Evolutionary conservation across 2,797 vertebrate species (phyloP).

Genomic region (Melanotaenia boesemani): DNA sequence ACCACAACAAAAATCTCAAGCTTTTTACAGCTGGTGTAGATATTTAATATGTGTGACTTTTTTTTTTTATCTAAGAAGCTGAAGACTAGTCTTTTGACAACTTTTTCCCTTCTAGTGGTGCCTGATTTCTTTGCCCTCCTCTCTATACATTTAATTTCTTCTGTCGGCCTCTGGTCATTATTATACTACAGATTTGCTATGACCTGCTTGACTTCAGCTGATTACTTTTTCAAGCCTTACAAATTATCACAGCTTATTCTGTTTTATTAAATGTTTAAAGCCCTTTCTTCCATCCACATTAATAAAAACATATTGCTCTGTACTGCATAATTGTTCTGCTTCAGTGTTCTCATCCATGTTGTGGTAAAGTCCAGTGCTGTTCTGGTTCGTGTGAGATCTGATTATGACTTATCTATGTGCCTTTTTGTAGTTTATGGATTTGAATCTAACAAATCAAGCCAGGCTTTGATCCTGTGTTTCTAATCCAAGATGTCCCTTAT

Average conservation of each 20-base stretch:
- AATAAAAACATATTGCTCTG: neutral
- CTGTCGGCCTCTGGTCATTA: conserved; percentile 43
- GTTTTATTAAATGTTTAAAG: conserved; percentile 19
- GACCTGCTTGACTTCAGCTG: conserved; percentile 29
- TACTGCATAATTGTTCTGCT: conserved; percentile 5
- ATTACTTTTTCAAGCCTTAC: conserved; percentile 31
- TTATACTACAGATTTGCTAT: conserved; percentile 32
- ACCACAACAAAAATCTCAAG: neutral
- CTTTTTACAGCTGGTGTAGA: conserved; percentile 18
- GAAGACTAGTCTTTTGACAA: conserved; percentile 31
- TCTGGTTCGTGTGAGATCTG: conserved; percentile 10
- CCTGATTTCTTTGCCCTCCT: conserved; percentile 41
- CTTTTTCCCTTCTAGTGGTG: conserved; percentile 24
- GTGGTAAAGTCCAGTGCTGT: conserved; percentile 14
- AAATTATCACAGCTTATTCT: conserved; percentile 11
- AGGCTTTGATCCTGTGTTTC: conserved; percentile 53
- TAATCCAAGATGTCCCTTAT: conserved; percentile 56
- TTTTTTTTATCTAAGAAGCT: conserved; percentile 11
- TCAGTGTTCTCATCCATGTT: conserved; percentile 13
- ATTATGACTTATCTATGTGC: conserved; percentile 42
- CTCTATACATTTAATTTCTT: conserved; percentile 34
- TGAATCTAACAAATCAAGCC: conserved; percentile 54
- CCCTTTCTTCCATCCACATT: conserved; percentile 6
- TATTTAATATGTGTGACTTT: conserved; percentile 31
- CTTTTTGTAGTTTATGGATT: conserved; percentile 46